Evolutionary conservation across 2,113 vertebrate species (phyloP).

Genomic region (Ursus arctos): DNA sequence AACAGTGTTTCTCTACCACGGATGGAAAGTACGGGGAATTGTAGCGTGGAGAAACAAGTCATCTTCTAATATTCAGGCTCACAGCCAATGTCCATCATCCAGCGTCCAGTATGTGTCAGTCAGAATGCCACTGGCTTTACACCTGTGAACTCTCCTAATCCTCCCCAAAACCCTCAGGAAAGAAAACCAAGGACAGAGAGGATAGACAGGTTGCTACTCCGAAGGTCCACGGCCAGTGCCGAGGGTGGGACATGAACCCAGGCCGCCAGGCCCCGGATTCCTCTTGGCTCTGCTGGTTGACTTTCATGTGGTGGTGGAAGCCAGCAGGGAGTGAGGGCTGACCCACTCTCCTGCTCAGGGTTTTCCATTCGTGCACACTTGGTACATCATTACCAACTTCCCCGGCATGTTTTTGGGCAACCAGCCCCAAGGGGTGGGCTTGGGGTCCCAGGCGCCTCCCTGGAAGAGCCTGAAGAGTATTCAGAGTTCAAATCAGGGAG

Average conservation of each 20-base stretch:
- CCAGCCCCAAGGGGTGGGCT: background rate
- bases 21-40: background rate
- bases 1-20: background rate
- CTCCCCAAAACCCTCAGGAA: background rate
- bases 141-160: background rate
- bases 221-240: background rate
- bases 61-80: background rate
- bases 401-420: background rate
- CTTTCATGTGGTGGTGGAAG: background rate
- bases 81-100: fast-evolving
- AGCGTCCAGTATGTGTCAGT: fast-evolving
- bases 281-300: background rate
- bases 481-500: background rate
- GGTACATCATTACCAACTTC: background rate
- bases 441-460: background rate
- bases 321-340: fast-evolving
- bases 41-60: background rate
- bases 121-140: background rate
- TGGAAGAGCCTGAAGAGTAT: background rate
- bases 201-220: background rate
- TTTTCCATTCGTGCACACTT: background rate
- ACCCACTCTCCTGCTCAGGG: too few relatives aligned
- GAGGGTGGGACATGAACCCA: background rate
- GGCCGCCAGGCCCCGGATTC: background rate
- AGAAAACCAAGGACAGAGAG: background rate